Base-by-base conservation (phyloP, 2,888 invertebrate genomes). In the Hyposoter didymator region DNA sequence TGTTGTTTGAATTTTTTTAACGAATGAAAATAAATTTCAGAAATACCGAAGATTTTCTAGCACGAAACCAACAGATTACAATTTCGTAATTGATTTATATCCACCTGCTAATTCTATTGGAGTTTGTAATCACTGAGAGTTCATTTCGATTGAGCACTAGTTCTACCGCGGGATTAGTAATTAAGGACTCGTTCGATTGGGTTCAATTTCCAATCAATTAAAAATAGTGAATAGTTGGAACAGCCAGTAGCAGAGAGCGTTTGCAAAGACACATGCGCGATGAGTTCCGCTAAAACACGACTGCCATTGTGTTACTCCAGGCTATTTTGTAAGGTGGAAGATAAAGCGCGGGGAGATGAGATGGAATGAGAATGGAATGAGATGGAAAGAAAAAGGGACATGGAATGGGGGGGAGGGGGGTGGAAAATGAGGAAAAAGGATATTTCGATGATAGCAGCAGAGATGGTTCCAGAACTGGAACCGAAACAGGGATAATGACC, bases 371-470 rank as follows among this genome's bases (percentile, higher is more conserved):
- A n/a, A n/a, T n/a, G n/a, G n/a, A n/a, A n/a, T n/a, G n/a, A n/a
- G n/a, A n/a, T 39, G 39, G 64, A 39, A 66, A 39, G 64, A n/a
- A 66, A 39, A n/a, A 66, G 64, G 64, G 64, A n/a, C 35, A 1
- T 35, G 64, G n/a, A 35, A 64, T 17, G 64, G 8, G n/a, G n/a
- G 35, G 35, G n/a, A n/a, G n/a, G 32, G 2, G 35, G 4, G 35
- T 7, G 35, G 64, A 39, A 66, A 66, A 35, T 66, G 39, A 66
- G n/a, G 64, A 35, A 66, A 66, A 66, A 66, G 64, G 64, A 66
- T 35, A 39, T 39, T 39, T 66, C 64, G 39, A 66, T 7, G n/a
- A 35, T 39, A 12, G n/a, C 64, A n/a, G 64, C n/a, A n/a, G n/a
- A 35, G 64, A 64, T 8, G 64, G 35, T n/a, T 3, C 2, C 7